Evolutionary conservation across 2,888 invertebrate species (phyloP), one percentile per base, ranked within the genome.

Genomic region (Sinelater perroti): DNA sequence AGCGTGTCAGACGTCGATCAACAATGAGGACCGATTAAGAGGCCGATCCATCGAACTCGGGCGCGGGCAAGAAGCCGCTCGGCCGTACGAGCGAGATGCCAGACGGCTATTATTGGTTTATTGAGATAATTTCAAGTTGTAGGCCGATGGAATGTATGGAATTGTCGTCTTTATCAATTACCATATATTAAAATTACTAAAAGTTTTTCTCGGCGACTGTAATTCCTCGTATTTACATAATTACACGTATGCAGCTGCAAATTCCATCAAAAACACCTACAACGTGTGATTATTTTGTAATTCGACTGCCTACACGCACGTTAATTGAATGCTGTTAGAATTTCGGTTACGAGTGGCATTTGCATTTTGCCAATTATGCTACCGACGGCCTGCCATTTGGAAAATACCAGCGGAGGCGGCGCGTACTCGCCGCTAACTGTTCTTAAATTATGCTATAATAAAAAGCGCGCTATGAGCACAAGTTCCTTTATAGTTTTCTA

Each of bases 121-220:
- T 54, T 54, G 44, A 54, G 36, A 54, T 54, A 36, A 52, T 58
- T 53, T 40, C 42, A 40, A 51, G 42, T 42, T 54, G 44, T 42
- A 45, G 38, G 44, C 46, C 50, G 16, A 36, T 40, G 50, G 59
- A 59, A 50, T 59, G 54, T 53, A 36, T 38, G 35, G 54, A 59
- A 55, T 59, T 50, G 59, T 59, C 54, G 47, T 59, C 49, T 53
- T 53, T 58, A 53, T 59, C 55, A 59, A 59, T 59, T 59, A 59
- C 50, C 49, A 52, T 56, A 56, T 28, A 57, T 57, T 57, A 57
- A 57, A 57, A 46, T 51, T 51, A 57, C 52, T 51, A 57, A 21
- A 21, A 21, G 16, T 33, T 47, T 46, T 46, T 53, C 40, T 30
- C 28, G 26, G 36, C 35, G 35, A 50, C 56, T 53, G 52, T 53